phyloP scores from a whole-genome alignment of 2,888 invertebrate genomes.

The Tiliacea aurago region DNA sequence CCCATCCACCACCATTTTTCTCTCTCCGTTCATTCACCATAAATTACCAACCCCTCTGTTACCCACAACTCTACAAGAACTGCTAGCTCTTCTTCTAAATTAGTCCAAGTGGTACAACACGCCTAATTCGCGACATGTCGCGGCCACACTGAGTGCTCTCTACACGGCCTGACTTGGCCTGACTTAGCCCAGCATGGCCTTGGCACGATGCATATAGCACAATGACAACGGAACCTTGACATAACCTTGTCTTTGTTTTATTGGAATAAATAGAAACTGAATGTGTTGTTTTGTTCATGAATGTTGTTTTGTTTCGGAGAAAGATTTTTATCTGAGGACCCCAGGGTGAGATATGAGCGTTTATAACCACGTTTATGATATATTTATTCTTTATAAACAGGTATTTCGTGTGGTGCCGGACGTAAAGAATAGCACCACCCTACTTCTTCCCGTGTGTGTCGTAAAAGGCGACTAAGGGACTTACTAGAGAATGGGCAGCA shows the following conservation, averaged over 20 bases:
- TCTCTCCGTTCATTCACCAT: background rate
- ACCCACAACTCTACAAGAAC: constrained; percentile 46
- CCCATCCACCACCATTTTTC: too few species aligned
- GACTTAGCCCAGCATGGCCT: constrained; percentile 63
- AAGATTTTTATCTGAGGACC: background rate
- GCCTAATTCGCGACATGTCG: constrained; percentile 71
- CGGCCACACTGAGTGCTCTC: constrained; percentile 67
- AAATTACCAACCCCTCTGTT: constrained; percentile 1
- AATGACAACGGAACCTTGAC: constrained; percentile 74
- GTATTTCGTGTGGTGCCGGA: too few species aligned
- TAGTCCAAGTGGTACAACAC: constrained; percentile 68
- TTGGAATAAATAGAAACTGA: constrained; percentile 53
- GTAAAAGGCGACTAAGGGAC: too few species aligned
- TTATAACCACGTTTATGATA: background rate
- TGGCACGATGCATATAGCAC: constrained; percentile 68
- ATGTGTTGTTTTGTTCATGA: constrained; percentile 35
- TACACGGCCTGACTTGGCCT: constrained; percentile 66
- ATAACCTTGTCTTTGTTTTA: constrained; percentile 66
- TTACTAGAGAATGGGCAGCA: too few species aligned
- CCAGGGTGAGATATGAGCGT: background rate
- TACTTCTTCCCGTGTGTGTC: too few species aligned
- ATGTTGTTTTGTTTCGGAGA: constrained; percentile 30
- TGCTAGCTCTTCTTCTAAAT: constrained; percentile 63
- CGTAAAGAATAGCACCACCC: too few species aligned
- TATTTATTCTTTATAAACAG: background rate